Evolutionary conservation across 2,797 vertebrate genomes (phyloP), one percentile per base, ranked within the genome.

Genomic region (Cossypha caffra): DNA sequence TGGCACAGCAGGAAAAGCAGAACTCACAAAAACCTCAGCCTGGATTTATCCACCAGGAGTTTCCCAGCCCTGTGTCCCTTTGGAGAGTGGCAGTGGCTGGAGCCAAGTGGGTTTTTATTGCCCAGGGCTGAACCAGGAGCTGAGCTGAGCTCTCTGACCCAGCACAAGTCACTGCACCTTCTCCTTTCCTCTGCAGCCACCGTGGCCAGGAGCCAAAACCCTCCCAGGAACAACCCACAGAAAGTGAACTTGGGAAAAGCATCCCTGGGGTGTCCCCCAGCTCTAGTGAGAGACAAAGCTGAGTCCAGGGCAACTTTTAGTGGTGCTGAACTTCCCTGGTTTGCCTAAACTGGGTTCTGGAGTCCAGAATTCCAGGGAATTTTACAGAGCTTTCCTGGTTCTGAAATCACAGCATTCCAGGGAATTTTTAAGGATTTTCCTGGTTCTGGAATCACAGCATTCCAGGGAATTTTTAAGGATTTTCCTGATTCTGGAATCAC

Each of bases 21-120:
- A 62, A 0, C 31, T 16, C 52, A 38, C 0, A 0, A 45, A 3
- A 5, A 1, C 48, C 50, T 17, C 37, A 23, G 38, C 11, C 48
- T 7, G 0, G 0, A 0, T 11, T 17, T 9, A 8, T 1, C 17
- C 58, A 11, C 16, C 58, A 11, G 13, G n/a, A 1, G 10, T 3
- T 5, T 4, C 1, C 19, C 62, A 35, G 5, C 9, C 26, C 64
- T 52, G 38, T 0, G 13, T 1, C 31, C 78, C 35, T 25, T 1
- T 3, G 26, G 29, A 84, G 58, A 16, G 33, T 8, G 28, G 50
- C 59, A 18, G 42, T 0, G 57, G 72, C 58, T 8, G 5, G 10
- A 74, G 61, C 77, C 29, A 24, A 73, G 38, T 6, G 52, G 1
- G 8, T 13, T 86, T 85, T 78, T 19, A 68, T 8, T 14, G 43